These are phyloP conservation scores for Epistrophe eligans DNA, from an alignment of 2,888 invertebrate genomes.

Conservation along the genomic window DNA sequence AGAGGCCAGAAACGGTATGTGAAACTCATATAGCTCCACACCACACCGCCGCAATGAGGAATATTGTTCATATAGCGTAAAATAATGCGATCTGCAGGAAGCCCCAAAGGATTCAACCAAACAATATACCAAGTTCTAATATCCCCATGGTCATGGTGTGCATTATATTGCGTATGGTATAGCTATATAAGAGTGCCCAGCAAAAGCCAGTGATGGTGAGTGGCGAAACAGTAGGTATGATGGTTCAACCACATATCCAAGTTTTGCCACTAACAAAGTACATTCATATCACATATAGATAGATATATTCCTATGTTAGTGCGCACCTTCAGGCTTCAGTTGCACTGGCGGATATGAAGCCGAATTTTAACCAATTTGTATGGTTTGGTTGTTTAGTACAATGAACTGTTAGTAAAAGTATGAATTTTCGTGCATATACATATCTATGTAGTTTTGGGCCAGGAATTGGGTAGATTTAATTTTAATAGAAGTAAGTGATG, in stretches of 20 bases:
- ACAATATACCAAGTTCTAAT: conserved; percentile 73
- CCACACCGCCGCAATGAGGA: conserved; percentile 48
- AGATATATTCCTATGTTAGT: not conserved
- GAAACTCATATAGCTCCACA: not conserved
- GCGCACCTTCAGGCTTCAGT: conserved; percentile 56
- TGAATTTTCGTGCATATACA: not conserved
- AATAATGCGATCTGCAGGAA: conserved; percentile 72
- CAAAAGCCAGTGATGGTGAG: conserved; percentile 13
- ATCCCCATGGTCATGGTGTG: conserved; percentile 37
- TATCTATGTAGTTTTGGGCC: not conserved
- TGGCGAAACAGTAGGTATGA: not conserved
- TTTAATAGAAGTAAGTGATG: conserved; percentile 38
- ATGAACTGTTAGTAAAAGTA: conserved; percentile 48
- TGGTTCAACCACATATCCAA: conserved; percentile 42
- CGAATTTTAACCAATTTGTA: conserved; percentile 58
- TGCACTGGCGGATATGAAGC: conserved; percentile 48
- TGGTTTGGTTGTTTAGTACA: conserved; percentile 59
- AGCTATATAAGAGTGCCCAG: not conserved
- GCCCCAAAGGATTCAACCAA: conserved; percentile 65
- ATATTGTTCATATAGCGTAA: conserved; percentile 62
- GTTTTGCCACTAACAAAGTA: conserved; percentile 17
- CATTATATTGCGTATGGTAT: not conserved
- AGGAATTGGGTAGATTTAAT: conserved; percentile 41
- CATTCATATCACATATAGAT: not conserved
- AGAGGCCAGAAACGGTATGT: not conserved